Conservation (phyloP, 2,797 vertebrate species). For the Spondyliosoma cantharus region DNA sequence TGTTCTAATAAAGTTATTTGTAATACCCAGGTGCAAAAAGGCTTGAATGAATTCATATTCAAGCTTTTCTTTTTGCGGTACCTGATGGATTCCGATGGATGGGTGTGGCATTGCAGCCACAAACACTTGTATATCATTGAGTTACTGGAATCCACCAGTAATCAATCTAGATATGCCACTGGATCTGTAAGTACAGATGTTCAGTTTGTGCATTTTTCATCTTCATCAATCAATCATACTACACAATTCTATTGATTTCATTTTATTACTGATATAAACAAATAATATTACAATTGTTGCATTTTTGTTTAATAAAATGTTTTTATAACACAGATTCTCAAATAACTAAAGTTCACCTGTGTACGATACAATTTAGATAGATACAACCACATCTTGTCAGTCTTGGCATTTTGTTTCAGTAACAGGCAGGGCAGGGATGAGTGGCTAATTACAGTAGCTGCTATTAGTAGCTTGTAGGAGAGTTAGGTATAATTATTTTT, state of each 20-base stretch:
- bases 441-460: neutral
- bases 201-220: neutral
- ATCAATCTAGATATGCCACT: constrained; percentile 43
- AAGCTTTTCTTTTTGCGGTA: constrained; percentile 89
- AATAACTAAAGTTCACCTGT: neutral
- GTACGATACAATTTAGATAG: neutral
- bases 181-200: constrained; percentile 26
- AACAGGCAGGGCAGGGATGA: neutral
- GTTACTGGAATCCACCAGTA: constrained; percentile 79
- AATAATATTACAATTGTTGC: neutral
- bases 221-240: neutral
- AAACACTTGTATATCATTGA: constrained; percentile 90
- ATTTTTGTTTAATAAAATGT: neutral
- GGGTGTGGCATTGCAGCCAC: constrained; percentile 87
- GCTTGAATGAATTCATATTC: constrained; percentile 89
- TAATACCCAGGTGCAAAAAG: constrained; percentile 85
- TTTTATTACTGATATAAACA: neutral
- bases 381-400: neutral
- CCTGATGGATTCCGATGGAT: constrained; percentile 86
- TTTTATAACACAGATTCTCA: neutral
- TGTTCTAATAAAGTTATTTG: neutral
- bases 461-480: neutral
- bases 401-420: neutral
- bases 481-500: neutral
- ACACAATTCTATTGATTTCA: neutral